phyloP scores from a whole-genome alignment of 2,888 invertebrate genomes.

The Cheilosia vernalis region DNA sequence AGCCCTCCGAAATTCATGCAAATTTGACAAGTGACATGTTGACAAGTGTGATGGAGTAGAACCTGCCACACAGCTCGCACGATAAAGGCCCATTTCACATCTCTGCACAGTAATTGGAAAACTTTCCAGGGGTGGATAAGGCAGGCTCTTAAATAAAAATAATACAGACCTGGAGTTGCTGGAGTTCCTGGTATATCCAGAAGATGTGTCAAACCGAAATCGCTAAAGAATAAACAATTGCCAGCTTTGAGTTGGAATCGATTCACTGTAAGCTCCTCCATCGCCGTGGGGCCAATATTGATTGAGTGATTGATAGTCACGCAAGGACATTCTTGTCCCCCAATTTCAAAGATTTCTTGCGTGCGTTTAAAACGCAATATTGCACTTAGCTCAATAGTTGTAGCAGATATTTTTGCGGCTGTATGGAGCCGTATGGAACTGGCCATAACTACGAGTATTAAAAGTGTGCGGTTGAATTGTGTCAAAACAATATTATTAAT shows the following conservation, averaged over 20 bases:
- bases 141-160: constrained; percentile 56
- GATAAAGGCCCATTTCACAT: constrained; percentile 75
- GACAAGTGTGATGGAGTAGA: constrained; percentile 80
- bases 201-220: constrained; percentile 54
- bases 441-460: constrained; percentile 17
- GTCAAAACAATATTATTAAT: constrained; percentile 75
- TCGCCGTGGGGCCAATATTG: constrained; percentile 75
- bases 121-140: constrained; percentile 74
- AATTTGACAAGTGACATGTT: constrained; percentile 81
- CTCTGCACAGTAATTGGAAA: constrained; percentile 77
- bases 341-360: constrained; percentile 20
- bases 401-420: constrained; percentile 15
- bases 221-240: constrained; percentile 42
- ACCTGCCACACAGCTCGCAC: constrained; percentile 74
- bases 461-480: constrained; percentile 55
- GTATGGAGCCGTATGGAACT: not conserved
- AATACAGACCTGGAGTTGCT: constrained; percentile 17
- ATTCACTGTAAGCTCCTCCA: constrained; percentile 72
- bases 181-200: constrained; percentile 27
- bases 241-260: constrained; percentile 71
- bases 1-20: constrained; percentile 76
- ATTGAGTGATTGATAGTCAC: constrained; percentile 81
- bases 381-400: constrained; percentile 40
- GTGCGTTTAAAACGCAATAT: constrained; percentile 39
- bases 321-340: constrained; percentile 62